Conservation (phyloP, 2,888 invertebrate genomes). For the Cheiracanthium punctorium region DNA sequence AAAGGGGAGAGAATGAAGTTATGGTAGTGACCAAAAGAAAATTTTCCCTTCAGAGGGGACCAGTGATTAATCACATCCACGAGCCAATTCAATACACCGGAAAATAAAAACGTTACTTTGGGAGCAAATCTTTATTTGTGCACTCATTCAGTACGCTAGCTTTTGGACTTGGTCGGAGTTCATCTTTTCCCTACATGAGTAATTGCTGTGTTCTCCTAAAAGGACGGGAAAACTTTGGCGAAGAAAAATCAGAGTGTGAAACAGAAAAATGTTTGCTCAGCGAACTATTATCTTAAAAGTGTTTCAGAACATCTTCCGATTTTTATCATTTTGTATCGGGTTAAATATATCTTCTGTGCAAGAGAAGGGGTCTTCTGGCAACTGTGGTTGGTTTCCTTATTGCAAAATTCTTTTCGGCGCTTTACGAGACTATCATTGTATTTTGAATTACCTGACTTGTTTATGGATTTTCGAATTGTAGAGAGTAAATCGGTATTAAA, state of each 20-base stretch:
- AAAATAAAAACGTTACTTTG: constrained; percentile 49
- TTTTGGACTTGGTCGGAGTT: background rate
- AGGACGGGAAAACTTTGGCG: background rate
- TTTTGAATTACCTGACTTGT: no score
- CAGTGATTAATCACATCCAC: constrained; percentile 58
- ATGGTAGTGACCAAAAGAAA: background rate
- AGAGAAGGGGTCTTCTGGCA: no score
- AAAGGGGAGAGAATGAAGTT: background rate
- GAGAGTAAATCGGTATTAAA: no score
- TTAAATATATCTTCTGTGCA: no score
- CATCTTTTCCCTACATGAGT: background rate
- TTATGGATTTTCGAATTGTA: no score
- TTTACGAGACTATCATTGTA: no score
- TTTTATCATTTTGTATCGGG: no score
- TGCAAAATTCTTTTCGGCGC: no score
- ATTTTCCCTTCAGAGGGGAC: background rate
- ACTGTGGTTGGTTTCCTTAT: no score
- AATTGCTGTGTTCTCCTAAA: background rate
- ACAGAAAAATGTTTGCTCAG: background rate
- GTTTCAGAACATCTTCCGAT: no score
- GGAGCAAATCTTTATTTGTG: background rate
- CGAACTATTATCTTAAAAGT: background rate
- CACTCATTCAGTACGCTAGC: background rate
- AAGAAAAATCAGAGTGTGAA: background rate
- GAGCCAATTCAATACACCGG: constrained; percentile 19